Base-by-base conservation (phyloP, 2,797 vertebrate genomes). In the Cuniculus paca region DNA sequence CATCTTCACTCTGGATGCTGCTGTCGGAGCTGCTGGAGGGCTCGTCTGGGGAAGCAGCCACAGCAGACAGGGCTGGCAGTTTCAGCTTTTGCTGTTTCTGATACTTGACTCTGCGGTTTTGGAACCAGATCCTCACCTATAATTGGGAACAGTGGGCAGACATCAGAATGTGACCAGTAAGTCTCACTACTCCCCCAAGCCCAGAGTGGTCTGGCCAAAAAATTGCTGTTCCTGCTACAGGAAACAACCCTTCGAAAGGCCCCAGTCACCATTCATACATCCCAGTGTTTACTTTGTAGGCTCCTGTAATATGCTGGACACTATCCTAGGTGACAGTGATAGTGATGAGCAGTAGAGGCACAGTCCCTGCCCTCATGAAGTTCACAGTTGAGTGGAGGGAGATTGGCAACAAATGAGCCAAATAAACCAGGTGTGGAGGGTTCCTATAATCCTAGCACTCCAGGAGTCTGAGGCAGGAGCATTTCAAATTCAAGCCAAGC, bases 91-190 rank as follows among this genome's bases (percentile, higher is more conserved):
- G 98, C 97, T 99, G 99, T 91, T 99, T 99, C 92, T 99, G 98
- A 98, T 98, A 99, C 42, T 99, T 99, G 97, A 99, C 99, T 91
- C 99, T 97, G 52, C 99, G 97, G 96, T 99, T 99, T 97, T 99
- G 99, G 97, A 99, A 99, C 99, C 99, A 99, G 24, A 99, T 98
- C 82, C 99, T 99, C n/a, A 99, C 99, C 99, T 99, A 16, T 5
- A 65, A 88, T 85, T 77, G 39, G 42, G 48, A 36, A 75, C 36
- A 88, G 48, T 54, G 42, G 31, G 36, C 48, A 96, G 48, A 92
- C 68, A 94, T 95, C 36, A 94, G 82, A 92, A 86, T 75, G 54
- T 88, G 78, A 68, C 50, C 56, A 92, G 16, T 39, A 45, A 52
- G 50, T 70, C 72, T 60, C 28, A 13, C 16, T 17, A 16, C 50